Evolutionary conservation across 2,888 invertebrate genomes (phyloP).

Genomic region (Idaea dimidiata): DNA sequence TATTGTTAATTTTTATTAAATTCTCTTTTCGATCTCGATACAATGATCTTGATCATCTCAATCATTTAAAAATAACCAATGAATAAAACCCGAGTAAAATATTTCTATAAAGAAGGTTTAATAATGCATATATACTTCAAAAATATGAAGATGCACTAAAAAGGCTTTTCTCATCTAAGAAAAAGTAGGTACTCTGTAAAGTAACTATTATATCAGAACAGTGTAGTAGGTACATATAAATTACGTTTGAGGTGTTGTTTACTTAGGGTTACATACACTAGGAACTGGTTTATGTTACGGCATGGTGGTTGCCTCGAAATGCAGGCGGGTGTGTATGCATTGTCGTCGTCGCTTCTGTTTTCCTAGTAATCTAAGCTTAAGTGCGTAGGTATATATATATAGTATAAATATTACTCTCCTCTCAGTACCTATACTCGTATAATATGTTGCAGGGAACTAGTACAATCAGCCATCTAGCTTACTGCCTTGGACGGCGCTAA

Average conservation of each 20-base stretch:
- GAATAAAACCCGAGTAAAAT: too few species aligned
- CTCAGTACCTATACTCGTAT: not conserved
- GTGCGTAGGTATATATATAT: too few species aligned
- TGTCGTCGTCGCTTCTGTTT: not conserved
- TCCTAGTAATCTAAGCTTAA: not conserved
- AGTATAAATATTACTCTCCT: not conserved
- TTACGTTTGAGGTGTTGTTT: slow-evolving; percentile 23
- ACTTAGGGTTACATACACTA: slow-evolving; percentile 25
- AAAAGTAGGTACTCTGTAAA: not conserved
- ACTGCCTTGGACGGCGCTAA: too few species aligned
- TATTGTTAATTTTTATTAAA: too few species aligned
- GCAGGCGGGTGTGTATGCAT: slow-evolving; percentile 27
- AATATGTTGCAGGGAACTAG: too few species aligned
- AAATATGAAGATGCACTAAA: not conserved
- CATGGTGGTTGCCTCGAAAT: slow-evolving; percentile 26
- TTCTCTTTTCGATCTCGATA: too few species aligned
- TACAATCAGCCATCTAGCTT: too few species aligned
- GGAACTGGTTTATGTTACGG: slow-evolving; percentile 22
- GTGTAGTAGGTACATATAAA: slow-evolving; percentile 12
- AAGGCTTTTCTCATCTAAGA: not conserved
- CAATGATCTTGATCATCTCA: too few species aligned
- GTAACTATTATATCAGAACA: not conserved
- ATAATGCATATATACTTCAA: too few species aligned
- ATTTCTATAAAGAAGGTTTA: too few species aligned
- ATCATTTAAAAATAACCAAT: too few species aligned